phyloP scores from a whole-genome alignment of 2,888 invertebrate genomes.

The Sipha maydis region DNA sequence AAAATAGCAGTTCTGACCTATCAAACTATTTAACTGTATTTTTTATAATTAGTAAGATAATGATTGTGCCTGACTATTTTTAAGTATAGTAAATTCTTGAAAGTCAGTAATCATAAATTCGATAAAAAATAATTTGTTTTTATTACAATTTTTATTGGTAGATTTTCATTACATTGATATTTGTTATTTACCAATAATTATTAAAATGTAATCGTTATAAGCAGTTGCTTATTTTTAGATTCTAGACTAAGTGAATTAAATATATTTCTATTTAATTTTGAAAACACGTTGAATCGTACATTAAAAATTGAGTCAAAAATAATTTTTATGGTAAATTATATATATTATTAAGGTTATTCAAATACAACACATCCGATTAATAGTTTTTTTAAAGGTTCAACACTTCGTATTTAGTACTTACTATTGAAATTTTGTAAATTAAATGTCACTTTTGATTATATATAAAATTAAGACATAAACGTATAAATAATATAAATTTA shows the following conservation, averaged over 20 bases:
- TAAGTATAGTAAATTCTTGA: too few species aligned
- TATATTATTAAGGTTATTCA: slow-evolving; percentile 4
- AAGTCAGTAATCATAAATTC: background rate
- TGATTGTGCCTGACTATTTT: too few species aligned
- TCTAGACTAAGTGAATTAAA: too few species aligned
- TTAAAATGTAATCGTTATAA: too few species aligned
- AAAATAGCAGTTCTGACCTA: background rate
- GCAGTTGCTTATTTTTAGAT: too few species aligned
- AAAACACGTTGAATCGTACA: background rate
- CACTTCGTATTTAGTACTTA: background rate
- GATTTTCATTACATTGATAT: too few species aligned
- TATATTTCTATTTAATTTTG: background rate
- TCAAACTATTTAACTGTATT: background rate
- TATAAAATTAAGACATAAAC: too few species aligned
- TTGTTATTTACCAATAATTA: too few species aligned
- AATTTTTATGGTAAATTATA: background rate
- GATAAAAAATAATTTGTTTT: background rate
- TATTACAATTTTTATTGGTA: background rate
- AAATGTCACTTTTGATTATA: too few species aligned
- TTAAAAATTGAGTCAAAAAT: background rate
- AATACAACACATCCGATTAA: background rate
- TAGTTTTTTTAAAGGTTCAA: background rate
- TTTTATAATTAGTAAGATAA: background rate
- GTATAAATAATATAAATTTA: too few species aligned
- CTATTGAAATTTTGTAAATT: too few species aligned